A percentile compares a stretch with the other conserved stretches of the same genome.
Conservation (phyloP, 2,113 vertebrate species). For the Madoqua kirkii region DNA sequence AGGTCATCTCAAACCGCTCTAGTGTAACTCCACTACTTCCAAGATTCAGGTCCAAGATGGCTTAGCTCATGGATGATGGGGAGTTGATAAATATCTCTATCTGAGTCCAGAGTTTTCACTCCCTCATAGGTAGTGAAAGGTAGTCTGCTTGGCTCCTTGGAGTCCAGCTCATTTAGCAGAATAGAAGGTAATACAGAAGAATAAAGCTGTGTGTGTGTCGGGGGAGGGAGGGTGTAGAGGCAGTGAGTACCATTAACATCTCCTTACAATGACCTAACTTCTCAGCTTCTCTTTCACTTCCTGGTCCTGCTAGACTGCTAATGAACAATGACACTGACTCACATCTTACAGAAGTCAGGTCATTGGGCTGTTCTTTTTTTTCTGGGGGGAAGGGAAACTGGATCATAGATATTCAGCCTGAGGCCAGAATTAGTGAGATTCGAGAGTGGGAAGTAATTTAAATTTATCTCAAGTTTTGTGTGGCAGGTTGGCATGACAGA, state of each 20-base stretch:
- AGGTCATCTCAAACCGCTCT: not conserved
- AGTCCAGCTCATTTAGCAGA: not conserved
- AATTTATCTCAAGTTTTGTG: not conserved
- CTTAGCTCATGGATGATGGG: not conserved
- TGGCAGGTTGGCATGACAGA: not conserved
- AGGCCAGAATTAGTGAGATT: not conserved
- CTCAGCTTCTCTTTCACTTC: slow-evolving; percentile 43
- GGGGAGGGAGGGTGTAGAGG: not conserved
- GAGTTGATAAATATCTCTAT: not conserved
- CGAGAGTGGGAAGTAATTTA: not conserved
- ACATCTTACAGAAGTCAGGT: slow-evolving; percentile 23
- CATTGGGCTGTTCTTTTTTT: not conserved
- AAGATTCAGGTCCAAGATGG: not conserved
- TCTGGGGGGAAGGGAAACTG: not conserved
- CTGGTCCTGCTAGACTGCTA: slow-evolving; percentile 38
- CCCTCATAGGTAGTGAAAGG: not conserved
- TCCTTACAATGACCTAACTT: slow-evolving; percentile 13
- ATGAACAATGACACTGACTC: not conserved
- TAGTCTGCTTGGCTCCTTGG: not conserved
- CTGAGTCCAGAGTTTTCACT: not conserved
- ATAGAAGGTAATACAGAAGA: not conserved
- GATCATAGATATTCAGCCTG: not conserved
- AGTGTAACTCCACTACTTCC: not conserved
- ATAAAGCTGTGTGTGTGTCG: not conserved
- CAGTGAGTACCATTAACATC: not conserved